Percentiles rank a stretch among this genome's conserved stretches.
Evolutionary conservation across 2,797 vertebrate genomes (phyloP).

Genomic region (Arrhamphus sclerolepis): DNA sequence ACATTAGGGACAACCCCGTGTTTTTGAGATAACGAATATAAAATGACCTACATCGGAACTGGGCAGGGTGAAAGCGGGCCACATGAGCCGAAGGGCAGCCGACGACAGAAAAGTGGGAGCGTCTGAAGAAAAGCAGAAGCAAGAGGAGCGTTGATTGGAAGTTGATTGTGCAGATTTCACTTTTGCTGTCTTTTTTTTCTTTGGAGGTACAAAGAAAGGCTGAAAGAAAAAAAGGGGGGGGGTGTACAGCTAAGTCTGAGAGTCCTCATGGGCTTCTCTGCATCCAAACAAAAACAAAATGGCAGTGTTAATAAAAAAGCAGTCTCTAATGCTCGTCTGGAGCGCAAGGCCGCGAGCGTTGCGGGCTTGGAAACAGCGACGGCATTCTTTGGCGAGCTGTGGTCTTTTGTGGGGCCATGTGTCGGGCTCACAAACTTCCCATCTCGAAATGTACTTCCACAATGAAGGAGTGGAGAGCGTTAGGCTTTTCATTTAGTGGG

Average conservation of each 20-base stretch:
- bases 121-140: slow-evolving; percentile 50
- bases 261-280: slow-evolving; percentile 83
- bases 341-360: slow-evolving; percentile 88
- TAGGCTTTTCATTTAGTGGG: slow-evolving; percentile 75
- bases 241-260: slow-evolving; percentile 79
- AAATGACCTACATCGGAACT: slow-evolving; percentile 91
- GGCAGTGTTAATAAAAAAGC: slow-evolving; percentile 90
- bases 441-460: slow-evolving; percentile 83
- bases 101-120: slow-evolving; percentile 18
- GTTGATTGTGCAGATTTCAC: slow-evolving; percentile 87
- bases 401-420: slow-evolving; percentile 89
- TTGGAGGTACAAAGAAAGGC: slow-evolving; percentile 78
- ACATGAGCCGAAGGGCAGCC: slow-evolving; percentile 60
- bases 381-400: slow-evolving; percentile 78
- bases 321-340: slow-evolving; percentile 89
- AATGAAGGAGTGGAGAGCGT: slow-evolving; percentile 79
- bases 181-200: slow-evolving; percentile 78
- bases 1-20: slow-evolving; percentile 82
- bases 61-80: slow-evolving; percentile 63
- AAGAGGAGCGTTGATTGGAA: slow-evolving; percentile 82
- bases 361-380: slow-evolving; percentile 81
- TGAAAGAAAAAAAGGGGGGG: neutral
- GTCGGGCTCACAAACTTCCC: slow-evolving; percentile 86
- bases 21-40: slow-evolving; percentile 83
- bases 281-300: slow-evolving; percentile 82